These are phyloP conservation scores for Drosophila fungiperda DNA, from an alignment of 2,888 invertebrate genomes.

Conservation along the genomic window DNA sequence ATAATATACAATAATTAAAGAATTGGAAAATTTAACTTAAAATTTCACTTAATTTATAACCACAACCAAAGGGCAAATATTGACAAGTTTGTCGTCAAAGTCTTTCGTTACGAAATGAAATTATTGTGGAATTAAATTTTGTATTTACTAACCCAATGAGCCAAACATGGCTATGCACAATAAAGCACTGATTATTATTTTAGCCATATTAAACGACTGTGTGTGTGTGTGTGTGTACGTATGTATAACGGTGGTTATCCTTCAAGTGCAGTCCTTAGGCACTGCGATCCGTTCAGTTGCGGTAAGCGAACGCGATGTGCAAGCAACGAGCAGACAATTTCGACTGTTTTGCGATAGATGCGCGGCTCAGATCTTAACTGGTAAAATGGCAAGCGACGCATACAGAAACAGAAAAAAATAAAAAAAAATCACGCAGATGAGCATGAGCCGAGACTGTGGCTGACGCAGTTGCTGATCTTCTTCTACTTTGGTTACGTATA, in stretches of 20 bases:
- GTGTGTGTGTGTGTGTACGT: constrained; percentile 18
- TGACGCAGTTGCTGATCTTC: constrained; percentile 64
- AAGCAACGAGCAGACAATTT: constrained; percentile 75
- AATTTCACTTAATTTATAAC: constrained; percentile 21
- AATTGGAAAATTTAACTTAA: not conserved
- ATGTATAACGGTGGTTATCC: constrained; percentile 32
- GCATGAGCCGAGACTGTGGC: constrained; percentile 36
- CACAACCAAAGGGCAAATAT: constrained; percentile 24
- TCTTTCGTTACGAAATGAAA: constrained; percentile 50
- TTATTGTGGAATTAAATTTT: constrained; percentile 33
- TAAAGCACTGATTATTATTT: constrained; percentile 78
- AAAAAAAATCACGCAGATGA: constrained; percentile 33
- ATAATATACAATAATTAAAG: not conserved
- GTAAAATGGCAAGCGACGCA: constrained; percentile 53
- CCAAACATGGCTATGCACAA: constrained; percentile 82
- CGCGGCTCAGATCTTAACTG: constrained; percentile 69
- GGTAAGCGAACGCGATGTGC: constrained; percentile 70
- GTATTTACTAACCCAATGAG: constrained; percentile 80
- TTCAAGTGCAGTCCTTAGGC: constrained; percentile 38
- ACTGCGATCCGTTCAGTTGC: constrained; percentile 40
- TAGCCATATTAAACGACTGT: constrained; percentile 62
- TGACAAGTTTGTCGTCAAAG: constrained; percentile 49
- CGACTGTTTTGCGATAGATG: constrained; percentile 80
- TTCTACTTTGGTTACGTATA: constrained; percentile 58
- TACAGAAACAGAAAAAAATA: not conserved